Percentiles rank a stretch among this genome's conserved stretches.
Evolutionary conservation across 2,888 invertebrate species (phyloP).

Genomic region (Aphidius colemani): DNA sequence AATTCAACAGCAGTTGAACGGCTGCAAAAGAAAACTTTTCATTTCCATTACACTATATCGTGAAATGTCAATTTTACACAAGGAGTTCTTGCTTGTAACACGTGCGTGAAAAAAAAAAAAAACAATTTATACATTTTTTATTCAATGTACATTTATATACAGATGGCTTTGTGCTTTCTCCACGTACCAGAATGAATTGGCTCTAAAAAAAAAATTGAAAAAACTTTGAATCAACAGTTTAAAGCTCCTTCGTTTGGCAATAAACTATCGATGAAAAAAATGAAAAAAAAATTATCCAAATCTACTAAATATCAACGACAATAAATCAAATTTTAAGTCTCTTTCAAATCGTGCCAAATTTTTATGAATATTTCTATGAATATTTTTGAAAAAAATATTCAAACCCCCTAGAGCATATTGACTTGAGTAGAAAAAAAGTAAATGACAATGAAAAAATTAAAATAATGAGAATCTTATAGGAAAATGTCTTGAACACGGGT

Average conservation of each 20-base stretch:
- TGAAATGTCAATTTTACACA: constrained; percentile 31
- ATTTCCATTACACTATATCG: constrained; percentile 21
- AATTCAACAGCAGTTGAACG: constrained; percentile 7
- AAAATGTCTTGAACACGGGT: too few species aligned
- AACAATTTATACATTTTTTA: background rate
- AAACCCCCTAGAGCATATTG: too few species aligned
- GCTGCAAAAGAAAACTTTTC: constrained; percentile 30
- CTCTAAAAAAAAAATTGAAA: constrained; percentile 27
- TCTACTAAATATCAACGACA: too few species aligned
- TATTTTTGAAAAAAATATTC: too few species aligned
- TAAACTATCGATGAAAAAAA: constrained; percentile 22
- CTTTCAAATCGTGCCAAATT: too few species aligned
- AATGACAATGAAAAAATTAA: too few species aligned
- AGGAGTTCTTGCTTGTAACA: constrained; percentile 33
- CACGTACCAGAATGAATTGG: constrained; percentile 30
- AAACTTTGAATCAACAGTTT: constrained; percentile 25
- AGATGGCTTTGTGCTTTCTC: constrained; percentile 32
- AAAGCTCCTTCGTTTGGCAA: constrained; percentile 25
- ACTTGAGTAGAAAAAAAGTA: too few species aligned
- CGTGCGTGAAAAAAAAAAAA: constrained; percentile 32
- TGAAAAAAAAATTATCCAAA: background rate
- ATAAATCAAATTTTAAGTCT: too few species aligned
- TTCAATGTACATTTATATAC: constrained; percentile 23
- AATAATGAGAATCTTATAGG: too few species aligned
- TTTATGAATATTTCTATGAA: too few species aligned